Conservation (phyloP, 2,113 vertebrate genomes). For the Elanus axillaris region DNA sequence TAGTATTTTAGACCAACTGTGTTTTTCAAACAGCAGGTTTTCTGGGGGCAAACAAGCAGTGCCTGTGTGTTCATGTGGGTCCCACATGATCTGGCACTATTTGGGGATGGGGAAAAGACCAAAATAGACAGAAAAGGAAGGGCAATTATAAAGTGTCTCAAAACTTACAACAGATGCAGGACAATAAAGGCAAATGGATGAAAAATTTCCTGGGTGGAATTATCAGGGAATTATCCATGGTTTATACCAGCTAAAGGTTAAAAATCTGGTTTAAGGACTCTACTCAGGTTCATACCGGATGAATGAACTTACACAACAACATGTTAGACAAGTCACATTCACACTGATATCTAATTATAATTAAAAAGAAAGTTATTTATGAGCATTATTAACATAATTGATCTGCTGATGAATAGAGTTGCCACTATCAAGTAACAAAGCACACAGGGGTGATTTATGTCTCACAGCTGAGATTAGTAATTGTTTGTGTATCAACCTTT, state of each 20-base stretch:
- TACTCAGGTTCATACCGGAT: not conserved
- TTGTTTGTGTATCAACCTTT: not conserved
- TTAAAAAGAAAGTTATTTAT: not conserved
- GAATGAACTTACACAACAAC: not conserved
- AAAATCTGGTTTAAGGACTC: not conserved
- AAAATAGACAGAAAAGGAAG: not conserved
- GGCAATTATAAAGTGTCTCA: not conserved
- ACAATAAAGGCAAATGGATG: not conserved
- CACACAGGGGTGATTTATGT: not conserved
- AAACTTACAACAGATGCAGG: not conserved
- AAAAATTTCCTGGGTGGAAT: not conserved
- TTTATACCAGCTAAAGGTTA: not conserved
- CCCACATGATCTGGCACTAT: accelerated
- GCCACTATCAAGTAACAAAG: not conserved
- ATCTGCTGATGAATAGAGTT: not conserved
- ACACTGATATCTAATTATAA: not conserved
- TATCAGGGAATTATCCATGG: too few species aligned
- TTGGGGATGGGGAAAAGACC: not conserved
- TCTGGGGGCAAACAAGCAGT: not conserved
- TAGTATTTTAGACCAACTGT: not conserved
- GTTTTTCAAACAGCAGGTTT: not conserved
- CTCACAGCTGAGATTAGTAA: not conserved
- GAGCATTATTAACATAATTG: not conserved
- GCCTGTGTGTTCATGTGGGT: not conserved
- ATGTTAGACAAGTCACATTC: not conserved